Base-by-base conservation (phyloP, 2,888 invertebrate species). In the Cryptophagus acutangulus region DNA sequence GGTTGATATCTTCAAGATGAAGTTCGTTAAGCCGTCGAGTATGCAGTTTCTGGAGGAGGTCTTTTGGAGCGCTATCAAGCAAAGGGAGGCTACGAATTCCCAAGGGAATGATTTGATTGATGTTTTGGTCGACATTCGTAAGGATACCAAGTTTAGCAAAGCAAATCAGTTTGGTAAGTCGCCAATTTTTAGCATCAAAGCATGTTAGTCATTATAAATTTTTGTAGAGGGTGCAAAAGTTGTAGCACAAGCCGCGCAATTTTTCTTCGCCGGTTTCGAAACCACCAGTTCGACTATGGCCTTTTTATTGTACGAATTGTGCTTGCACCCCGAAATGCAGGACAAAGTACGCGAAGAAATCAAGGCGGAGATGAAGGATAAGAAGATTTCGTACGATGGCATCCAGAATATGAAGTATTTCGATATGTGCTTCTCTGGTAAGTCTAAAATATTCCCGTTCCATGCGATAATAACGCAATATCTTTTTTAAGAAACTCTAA, bases 181-280 rank as follows among this genome's bases (percentile, higher is more conserved):
- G 14, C n/a, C 13, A 18, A 16, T n/a, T n/a, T n/a, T n/a, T n/a
- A n/a, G n/a, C n/a, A n/a, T n/a, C n/a, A n/a, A n/a, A n/a, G n/a
- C n/a, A n/a, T n/a, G n/a, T n/a, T n/a, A n/a, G n/a, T n/a, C n/a
- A n/a, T n/a, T n/a, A n/a, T n/a, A n/a, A n/a, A n/a, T n/a, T 12
- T 35, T 46, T 40, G 34, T 40, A 47, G 49, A 48, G 29, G 42
- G 44, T 13, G 41, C 34, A 6, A 43, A 38, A 40, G 38, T 45
- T 14, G 41, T 53, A 6, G 48, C 45, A 3, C 52, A 49, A 31
- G 52, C 51, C 2, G 20, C 45, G 1, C 49, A 51, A 37, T 78
- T 80, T 49, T 78, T 78, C 58, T 65, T 75, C 6, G 80, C 78
- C 1, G 79, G 79, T 1, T 79, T 75, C 56, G 79, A 80, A 61